Percentiles rank a stretch among this genome's conserved stretches.
phyloP scores from a whole-genome alignment of 2,888 invertebrate species.

The Mesorhabditis sp. region DNA sequence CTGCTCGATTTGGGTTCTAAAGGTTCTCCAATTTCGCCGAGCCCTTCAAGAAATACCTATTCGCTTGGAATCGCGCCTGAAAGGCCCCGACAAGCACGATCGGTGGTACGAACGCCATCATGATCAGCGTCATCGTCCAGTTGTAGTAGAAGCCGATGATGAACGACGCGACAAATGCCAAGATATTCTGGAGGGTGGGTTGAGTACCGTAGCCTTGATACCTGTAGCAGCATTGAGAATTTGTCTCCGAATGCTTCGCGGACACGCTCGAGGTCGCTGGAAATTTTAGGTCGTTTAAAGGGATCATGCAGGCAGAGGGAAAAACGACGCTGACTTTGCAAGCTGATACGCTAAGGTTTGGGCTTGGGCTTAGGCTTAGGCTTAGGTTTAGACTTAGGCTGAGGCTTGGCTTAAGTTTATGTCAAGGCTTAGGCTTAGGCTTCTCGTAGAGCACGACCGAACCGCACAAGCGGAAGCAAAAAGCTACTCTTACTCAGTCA shows the following conservation, averaged over 20 bases:
- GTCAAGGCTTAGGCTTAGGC: too few species aligned
- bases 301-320: too few species aligned
- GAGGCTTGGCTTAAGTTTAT: too few species aligned
- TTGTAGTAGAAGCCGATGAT: constrained; percentile 62
- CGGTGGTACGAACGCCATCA: constrained; percentile 63
- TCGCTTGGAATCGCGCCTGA: constrained; percentile 59
- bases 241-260: constrained; percentile 64
- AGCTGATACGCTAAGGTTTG: too few species aligned
- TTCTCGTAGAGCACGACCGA: too few species aligned
- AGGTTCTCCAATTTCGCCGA: neutral
- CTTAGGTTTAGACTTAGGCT: too few species aligned
- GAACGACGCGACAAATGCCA: constrained; percentile 62
- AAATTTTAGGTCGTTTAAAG: too few species aligned
- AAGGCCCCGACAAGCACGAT: neutral
- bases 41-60: constrained; percentile 36
- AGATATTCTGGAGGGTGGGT: constrained; percentile 46
- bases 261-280: constrained; percentile 63
- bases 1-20: constrained; percentile 58
- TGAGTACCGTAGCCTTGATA: neutral
- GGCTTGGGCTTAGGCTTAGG: too few species aligned
- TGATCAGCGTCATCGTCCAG: constrained; percentile 62
- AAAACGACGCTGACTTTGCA: too few species aligned
- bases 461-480: neutral
- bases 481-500: constrained; percentile 60
- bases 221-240: constrained; percentile 59